Percentiles rank a stretch among this genome's conserved stretches.
These are phyloP conservation scores for Mellivora capensis DNA, from an alignment of 2,113 vertebrate species.

Conservation along the genomic window DNA sequence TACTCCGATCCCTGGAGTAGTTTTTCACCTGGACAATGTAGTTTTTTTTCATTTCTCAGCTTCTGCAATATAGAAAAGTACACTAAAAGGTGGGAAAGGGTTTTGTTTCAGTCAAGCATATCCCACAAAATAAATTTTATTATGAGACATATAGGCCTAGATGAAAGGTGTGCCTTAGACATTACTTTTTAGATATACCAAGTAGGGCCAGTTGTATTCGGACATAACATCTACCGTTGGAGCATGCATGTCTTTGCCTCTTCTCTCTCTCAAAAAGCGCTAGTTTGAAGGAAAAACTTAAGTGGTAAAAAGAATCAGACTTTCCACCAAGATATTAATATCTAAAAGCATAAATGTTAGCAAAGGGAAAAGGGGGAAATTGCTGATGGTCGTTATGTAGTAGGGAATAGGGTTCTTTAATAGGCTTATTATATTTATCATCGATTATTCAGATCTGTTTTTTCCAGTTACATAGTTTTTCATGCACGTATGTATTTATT, in stretches of 20 bases:
- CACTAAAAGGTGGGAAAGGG: neutral
- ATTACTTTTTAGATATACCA: neutral
- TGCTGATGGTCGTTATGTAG: neutral
- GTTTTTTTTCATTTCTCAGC: neutral
- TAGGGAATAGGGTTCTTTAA: neutral
- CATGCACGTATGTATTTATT: conserved; percentile 1
- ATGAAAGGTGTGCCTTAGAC: neutral
- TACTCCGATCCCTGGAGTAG: neutral
- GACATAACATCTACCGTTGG: neutral
- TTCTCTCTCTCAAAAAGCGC: neutral
- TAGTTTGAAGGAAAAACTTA: neutral
- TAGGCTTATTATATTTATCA: neutral
- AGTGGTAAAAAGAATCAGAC: neutral
- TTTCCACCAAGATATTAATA: neutral
- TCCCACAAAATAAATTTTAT: neutral
- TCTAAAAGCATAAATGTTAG: neutral
- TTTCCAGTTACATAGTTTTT: conserved; percentile 3
- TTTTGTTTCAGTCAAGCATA: neutral
- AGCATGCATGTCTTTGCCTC: neutral
- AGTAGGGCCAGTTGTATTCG: neutral
- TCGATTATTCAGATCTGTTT: conserved; percentile 8
- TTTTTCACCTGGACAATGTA: neutral
- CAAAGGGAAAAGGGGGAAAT: neutral
- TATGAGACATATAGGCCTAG: neutral
- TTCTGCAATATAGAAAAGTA: neutral